Base-by-base conservation (phyloP, 1,140 invertebrate genomes). In the Chymomyza costata region DNA sequence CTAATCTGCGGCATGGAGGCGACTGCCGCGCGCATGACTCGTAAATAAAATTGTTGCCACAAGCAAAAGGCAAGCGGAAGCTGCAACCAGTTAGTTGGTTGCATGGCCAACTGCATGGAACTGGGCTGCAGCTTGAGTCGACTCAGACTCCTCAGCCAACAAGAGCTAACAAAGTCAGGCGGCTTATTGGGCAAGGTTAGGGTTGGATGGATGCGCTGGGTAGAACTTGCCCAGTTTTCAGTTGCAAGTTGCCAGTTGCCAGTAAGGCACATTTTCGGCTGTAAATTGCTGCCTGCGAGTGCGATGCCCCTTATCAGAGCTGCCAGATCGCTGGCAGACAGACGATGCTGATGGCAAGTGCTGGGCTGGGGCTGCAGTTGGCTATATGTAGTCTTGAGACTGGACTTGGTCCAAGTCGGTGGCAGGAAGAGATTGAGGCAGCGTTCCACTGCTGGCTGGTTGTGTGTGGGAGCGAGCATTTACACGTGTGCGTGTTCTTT, bases 41-140 rank as follows among this genome's bases (percentile, higher is more conserved):
- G 78, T 82, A 82, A 82, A 82, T 82, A 82, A 82, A 82, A 82
- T 82, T 82, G 78, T 82, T 56, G 76, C 62, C 63, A 76, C 69
- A 49, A 74, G 52, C 47, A 70, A 25, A 50, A 43, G 53, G 31
- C 41, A 56, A 73, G 73, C 64, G 67, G 74, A 80, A 80, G 67
- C 71, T 61, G 51, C 34, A 43, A 61, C 60, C 55, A 63, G 60
- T 63, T 58, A 17, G 40, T 37, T 32, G 31, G 34, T 25, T 17
- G 28, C 28, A 38, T 45, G 54, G 48, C 60, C 65, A 56, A 54
- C 25, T 28, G 25, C 25, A 28, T n/a, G n/a, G n/a, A n/a, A n/a
- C n/a, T n/a, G n/a, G n/a, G n/a, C n/a, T n/a, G n/a, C n/a, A n/a
- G n/a, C n/a, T n/a, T n/a, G 49, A 64, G 47, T 44, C 30, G 34